These are phyloP conservation scores for Cyprinodon tularosa DNA, from an alignment of 2,113 vertebrate genomes.

Conservation along the genomic window DNA sequence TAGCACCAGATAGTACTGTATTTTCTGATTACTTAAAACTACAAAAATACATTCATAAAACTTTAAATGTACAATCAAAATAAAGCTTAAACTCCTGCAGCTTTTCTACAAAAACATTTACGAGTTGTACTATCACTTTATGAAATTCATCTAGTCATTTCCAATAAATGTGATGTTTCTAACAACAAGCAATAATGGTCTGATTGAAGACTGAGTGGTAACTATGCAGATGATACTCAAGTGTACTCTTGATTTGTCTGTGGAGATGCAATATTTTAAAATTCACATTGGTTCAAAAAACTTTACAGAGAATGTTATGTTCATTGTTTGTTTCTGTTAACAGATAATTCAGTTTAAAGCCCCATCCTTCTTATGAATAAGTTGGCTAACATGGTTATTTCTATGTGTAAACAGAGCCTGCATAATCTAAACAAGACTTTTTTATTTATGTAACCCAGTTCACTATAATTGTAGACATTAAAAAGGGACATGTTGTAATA, in stretches of 20 bases:
- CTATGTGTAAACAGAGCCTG: conserved; percentile 31
- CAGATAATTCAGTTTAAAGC: conserved; percentile 5
- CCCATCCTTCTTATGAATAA: conserved; percentile 5
- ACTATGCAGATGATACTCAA: conserved; percentile 43
- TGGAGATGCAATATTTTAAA: conserved; percentile 45
- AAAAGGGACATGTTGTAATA: conserved; percentile 16
- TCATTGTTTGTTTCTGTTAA: conserved; percentile 11
- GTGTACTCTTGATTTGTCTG: conserved; percentile 15
- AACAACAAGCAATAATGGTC: conserved; percentile 61
- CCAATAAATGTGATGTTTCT: conserved; percentile 24
- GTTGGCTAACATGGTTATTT: conserved; percentile 28
- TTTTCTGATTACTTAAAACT: neutral
- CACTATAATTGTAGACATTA: conserved; percentile 42
- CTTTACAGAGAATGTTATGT: conserved; percentile 6
- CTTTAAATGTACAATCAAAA: conserved; percentile 10
- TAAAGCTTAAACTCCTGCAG: conserved; percentile 23
- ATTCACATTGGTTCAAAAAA: conserved; percentile 21
- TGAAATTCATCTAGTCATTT: conserved; percentile 10
- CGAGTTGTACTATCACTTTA: conserved; percentile 11
- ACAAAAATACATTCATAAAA: neutral
- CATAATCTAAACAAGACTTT: conserved; percentile 40
- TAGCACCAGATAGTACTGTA: conserved; percentile 5
- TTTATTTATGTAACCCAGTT: conserved; percentile 52
- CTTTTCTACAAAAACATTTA: neutral
- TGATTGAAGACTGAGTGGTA: conserved; percentile 2